A percentile compares a stretch with the other conserved stretches of the same genome.
Evolutionary conservation across 2,113 vertebrate species (phyloP).

Genomic region (Zosterops borbonicus): DNA sequence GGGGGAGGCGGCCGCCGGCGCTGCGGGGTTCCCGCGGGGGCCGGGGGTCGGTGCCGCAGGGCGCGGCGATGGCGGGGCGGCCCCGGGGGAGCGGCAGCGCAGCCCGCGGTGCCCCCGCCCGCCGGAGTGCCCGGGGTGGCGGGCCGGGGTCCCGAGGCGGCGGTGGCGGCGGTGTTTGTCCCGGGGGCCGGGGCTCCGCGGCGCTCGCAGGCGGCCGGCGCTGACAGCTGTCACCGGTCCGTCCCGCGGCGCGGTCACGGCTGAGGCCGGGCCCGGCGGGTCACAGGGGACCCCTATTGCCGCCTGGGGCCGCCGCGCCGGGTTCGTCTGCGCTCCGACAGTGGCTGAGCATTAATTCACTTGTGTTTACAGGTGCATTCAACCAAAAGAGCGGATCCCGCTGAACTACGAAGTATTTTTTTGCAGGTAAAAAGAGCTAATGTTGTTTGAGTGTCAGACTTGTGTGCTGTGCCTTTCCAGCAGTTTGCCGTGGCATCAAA

Average conservation of each 20-base stretch:
- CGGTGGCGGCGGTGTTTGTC: background rate
- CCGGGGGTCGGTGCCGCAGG: too few species aligned
- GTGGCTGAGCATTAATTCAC: background rate
- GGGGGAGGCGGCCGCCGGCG: too few species aligned
- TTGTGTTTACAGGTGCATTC: slow-evolving; percentile 80
- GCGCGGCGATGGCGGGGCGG: too few species aligned
- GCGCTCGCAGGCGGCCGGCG: background rate
- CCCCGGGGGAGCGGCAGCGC: too few species aligned
- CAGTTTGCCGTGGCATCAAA: rapidly evolving
- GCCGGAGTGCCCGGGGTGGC: too few species aligned
- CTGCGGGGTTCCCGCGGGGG: too few species aligned
- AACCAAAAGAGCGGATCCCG: slow-evolving; percentile 88
- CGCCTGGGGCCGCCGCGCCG: background rate
- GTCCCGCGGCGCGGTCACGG: background rate
- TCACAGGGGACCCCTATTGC: background rate
- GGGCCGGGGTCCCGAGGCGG: background rate
- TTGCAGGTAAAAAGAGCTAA: slow-evolving; percentile 83
- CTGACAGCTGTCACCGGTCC: slow-evolving; percentile 51
- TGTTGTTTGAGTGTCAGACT: background rate
- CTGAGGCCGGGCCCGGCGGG: background rate
- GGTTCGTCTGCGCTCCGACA: background rate
- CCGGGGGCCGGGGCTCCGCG: background rate
- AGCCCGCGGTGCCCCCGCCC: too few species aligned
- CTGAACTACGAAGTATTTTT: slow-evolving; percentile 87
- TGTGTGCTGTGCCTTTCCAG: background rate